phyloP scores from a whole-genome alignment of 1,140 invertebrate genomes.

The Drosophila tani region DNA sequence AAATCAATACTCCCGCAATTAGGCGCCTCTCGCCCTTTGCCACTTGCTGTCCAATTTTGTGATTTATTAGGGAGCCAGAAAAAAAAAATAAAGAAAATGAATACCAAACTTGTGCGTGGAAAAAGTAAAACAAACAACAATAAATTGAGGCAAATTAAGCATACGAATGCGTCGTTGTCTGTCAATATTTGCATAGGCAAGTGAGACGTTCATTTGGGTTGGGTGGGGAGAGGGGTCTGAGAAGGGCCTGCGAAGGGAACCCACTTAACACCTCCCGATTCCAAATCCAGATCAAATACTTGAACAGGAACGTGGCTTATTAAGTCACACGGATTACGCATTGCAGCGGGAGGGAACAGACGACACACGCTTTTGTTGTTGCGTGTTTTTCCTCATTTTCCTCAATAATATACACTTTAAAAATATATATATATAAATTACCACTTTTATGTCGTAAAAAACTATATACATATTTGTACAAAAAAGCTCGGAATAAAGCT shows the following conservation, averaged over 20 bases:
- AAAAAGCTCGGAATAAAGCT: too few relatives aligned
- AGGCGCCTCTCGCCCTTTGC: constrained; percentile 27
- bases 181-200: constrained; percentile 72
- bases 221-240: too few relatives aligned
- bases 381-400: not conserved
- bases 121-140: constrained; percentile 62
- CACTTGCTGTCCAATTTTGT: constrained; percentile 49
- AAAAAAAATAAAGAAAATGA: constrained; percentile 1
- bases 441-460: too few relatives aligned
- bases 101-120: constrained; percentile 3
- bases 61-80: constrained; percentile 54
- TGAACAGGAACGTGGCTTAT: constrained; percentile 70
- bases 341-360: constrained; percentile 9
- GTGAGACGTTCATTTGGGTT: constrained; percentile 3
- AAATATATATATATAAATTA: too few relatives aligned
- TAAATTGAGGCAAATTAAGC: constrained; percentile 73
- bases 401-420: not conserved
- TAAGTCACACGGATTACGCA: constrained; percentile 76
- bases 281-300: constrained; percentile 49
- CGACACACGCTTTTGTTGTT: constrained; percentile 32
- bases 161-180: constrained; percentile 53
- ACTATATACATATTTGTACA: too few relatives aligned
- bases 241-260: not conserved
- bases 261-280: constrained; percentile 38
- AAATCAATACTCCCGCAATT: constrained; percentile 70